Evolutionary conservation across 2,888 invertebrate species (phyloP), one percentile per base, ranked within the genome.

Genomic region (Ptilodon capucinus): DNA sequence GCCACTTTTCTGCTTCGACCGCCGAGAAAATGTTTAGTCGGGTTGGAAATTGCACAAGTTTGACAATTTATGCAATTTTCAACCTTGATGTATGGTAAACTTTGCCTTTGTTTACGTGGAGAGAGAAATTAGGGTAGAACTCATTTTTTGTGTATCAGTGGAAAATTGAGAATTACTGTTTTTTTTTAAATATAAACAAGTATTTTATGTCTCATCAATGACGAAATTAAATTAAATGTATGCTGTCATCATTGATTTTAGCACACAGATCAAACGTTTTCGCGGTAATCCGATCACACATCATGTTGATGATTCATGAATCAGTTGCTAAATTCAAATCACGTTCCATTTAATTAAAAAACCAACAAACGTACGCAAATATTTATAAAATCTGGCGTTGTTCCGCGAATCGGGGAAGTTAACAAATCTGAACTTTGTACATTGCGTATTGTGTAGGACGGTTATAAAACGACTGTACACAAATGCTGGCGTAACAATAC

Each of bases 21-120:
- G 51, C 47, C 53, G 49, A 42, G 44, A 44, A 56, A 54, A 55
- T 60, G n/a, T n/a, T n/a, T 8, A 28, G 28, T n/a, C 6, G n/a
- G 11, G 28, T 28, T 28, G 28, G 11, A 28, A 28, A 28, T 28
- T 28, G 28, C n/a, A 28, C 28, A 11, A 28, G n/a, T n/a, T n/a
- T n/a, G n/a, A 28, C 2, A 11, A 11, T 28, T 28, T 23, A 9
- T 23, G 7, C 23, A 23, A 23, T 23, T 28, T 28, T n/a, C n/a
- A 28, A 28, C 7, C 11, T 11, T 28, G 11, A n/a, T 11, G n/a
- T 1, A 23, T 7, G 23, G 7, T 28, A 8, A n/a, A 28, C 28
- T 11, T 28, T n/a, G 28, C 28, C 4, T 11, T 28, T 28, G 28
- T 28, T 11, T 4, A 25, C 9, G n/a, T n/a, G n/a, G n/a, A n/a